Conservation (phyloP, 1,140 invertebrate species). For the Magallana gigas region DNA sequence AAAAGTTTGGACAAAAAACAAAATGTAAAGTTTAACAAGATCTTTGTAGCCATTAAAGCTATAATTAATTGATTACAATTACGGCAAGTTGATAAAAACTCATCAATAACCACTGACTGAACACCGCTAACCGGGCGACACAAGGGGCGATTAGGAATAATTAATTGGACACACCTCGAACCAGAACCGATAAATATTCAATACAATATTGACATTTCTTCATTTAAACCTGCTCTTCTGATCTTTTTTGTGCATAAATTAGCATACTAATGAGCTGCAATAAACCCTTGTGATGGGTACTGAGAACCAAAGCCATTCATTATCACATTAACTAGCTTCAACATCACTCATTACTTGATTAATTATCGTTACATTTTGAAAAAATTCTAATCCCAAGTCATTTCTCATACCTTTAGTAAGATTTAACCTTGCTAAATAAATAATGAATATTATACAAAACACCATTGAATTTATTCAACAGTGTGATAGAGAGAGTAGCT, state of each 20-base stretch:
- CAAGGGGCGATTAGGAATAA: conserved; percentile 19
- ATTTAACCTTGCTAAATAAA: not conserved
- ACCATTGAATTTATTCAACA: too few relatives aligned
- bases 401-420: not conserved
- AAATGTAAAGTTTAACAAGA: not conserved
- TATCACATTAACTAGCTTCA: not conserved
- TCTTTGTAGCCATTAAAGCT: not conserved
- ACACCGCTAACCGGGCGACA: not conserved
- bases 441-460: too few relatives aligned
- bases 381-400: not conserved
- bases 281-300: conserved; percentile 9
- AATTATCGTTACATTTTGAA: not conserved
- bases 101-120: not conserved
- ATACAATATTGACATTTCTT: conserved; percentile 37
- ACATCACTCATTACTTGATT: conserved; percentile 36
- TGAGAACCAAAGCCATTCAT: not conserved
- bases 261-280: conserved; percentile 15
- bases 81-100: not conserved
- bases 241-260: conserved; percentile 29
- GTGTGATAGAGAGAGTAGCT: too few relatives aligned
- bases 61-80: conserved; percentile 16
- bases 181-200: conserved; percentile 28
- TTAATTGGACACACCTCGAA: conserved; percentile 31
- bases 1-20: not conserved
- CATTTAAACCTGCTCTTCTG: conserved; percentile 33